These are phyloP conservation scores for Rana temporaria DNA, from an alignment of 2,113 vertebrate species.

Conservation along the genomic window DNA sequence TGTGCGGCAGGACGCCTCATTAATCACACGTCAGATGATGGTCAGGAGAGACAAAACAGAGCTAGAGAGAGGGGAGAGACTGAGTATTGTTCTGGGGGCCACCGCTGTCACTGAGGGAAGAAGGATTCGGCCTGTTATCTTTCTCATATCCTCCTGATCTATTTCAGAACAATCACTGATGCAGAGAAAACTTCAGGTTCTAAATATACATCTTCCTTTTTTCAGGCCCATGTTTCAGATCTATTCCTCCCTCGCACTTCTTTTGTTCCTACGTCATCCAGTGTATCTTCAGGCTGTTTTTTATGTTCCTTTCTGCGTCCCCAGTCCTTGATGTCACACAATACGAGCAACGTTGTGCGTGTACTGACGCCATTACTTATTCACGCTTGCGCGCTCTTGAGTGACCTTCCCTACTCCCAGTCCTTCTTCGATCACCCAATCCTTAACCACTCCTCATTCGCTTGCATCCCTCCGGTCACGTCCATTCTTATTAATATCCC, in stretches of 20 bases:
- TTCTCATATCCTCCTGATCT: background rate
- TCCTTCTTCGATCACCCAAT: background rate
- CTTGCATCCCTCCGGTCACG: background rate
- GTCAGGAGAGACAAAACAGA: conserved; percentile 44
- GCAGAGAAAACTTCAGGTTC: conserved; percentile 5
- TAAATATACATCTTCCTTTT: conserved; percentile 30
- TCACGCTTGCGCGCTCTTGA: background rate
- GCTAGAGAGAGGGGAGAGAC: background rate
- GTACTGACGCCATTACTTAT: background rate
- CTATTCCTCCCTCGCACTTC: conserved; percentile 19
- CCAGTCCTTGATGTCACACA: background rate
- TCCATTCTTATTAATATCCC: background rate
- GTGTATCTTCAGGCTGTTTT: background rate
- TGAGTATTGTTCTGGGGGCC: conserved; percentile 33
- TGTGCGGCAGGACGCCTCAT: conserved; percentile 34
- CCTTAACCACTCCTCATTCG: background rate
- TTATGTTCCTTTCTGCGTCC: background rate
- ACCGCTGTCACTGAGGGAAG: conserved; percentile 10
- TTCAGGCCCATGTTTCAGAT: background rate
- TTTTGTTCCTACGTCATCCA: background rate
- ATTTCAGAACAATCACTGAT: conserved; percentile 39
- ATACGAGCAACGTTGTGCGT: background rate
- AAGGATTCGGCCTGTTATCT: background rate
- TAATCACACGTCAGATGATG: conserved; percentile 43
- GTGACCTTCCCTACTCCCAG: background rate